Conservation (phyloP, 1,140 invertebrate species). For the Bombus balteatus region DNA sequence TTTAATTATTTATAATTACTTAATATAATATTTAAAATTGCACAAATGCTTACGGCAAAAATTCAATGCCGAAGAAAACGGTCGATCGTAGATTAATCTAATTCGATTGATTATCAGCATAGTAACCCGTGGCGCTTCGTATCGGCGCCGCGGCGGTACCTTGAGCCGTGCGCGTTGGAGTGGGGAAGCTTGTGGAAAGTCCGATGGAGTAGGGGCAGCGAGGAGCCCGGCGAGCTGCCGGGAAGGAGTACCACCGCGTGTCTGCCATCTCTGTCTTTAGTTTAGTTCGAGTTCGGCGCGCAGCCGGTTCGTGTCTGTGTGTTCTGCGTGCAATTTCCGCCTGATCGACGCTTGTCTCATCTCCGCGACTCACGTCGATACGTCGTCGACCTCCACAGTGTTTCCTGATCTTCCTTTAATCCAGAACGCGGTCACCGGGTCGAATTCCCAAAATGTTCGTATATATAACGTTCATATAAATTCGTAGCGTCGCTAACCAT, state of each 20-base stretch:
- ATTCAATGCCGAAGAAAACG: no score
- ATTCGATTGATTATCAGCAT: constrained; percentile 30
- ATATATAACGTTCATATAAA: background rate
- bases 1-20: no score
- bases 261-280: constrained; percentile 67
- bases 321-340: constrained; percentile 28
- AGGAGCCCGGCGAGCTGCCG: constrained; percentile 22
- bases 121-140: constrained; percentile 14
- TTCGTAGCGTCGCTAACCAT: background rate
- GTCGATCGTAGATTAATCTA: background rate
- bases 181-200: background rate
- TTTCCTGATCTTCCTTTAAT: constrained; percentile 2
- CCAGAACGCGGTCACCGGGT: constrained; percentile 53
- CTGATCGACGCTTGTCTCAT: constrained; percentile 22
- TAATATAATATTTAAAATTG: no score
- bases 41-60: background rate
- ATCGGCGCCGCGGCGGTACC: background rate
- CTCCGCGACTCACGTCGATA: background rate
- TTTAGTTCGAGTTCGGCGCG: constrained; percentile 70
- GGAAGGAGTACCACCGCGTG: constrained; percentile 64
- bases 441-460: constrained; percentile 32
- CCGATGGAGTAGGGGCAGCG: background rate
- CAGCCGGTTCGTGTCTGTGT: constrained; percentile 44
- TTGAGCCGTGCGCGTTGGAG: constrained; percentile 7
- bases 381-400: constrained; percentile 31